These are phyloP conservation scores for Sweltsa coloradensis DNA, from an alignment of 1,140 invertebrate genomes.

Conservation along the genomic window DNA sequence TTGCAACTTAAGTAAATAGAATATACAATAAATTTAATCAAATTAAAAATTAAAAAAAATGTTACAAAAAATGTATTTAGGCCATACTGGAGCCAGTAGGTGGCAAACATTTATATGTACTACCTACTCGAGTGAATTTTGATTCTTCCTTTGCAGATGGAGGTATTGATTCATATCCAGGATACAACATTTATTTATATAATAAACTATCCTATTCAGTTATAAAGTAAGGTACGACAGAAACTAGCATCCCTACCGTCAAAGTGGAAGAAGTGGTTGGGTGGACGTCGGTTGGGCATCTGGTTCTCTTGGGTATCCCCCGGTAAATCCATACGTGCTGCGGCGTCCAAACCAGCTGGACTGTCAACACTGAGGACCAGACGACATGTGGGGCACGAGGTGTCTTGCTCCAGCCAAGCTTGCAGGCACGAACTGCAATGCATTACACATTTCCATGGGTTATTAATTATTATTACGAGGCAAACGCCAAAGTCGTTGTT, in stretches of 20 bases:
- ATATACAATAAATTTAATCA: too few relatives aligned
- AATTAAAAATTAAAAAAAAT: too few relatives aligned
- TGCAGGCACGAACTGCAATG: constrained; percentile 62
- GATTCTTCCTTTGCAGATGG: too few relatives aligned
- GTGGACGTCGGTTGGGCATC: constrained; percentile 27
- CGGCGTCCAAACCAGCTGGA: constrained; percentile 21
- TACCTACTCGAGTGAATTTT: too few relatives aligned
- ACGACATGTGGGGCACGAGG: constrained; percentile 80
- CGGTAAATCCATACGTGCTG: constrained; percentile 18
- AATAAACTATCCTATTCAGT: constrained; percentile 15
- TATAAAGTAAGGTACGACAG: neutral
- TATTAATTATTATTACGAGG: neutral
- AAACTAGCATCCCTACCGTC: constrained; percentile 41
- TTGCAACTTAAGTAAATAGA: too few relatives aligned
- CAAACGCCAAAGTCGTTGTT: too few relatives aligned
- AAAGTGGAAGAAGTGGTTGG: constrained; percentile 77
- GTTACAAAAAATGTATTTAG: too few relatives aligned
- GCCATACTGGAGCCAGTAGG: too few relatives aligned
- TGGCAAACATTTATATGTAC: too few relatives aligned
- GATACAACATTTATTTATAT: constrained; percentile 12
- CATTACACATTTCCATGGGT: too few relatives aligned
- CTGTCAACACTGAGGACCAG: constrained; percentile 47
- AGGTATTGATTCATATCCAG: too few relatives aligned
- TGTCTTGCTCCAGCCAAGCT: constrained; percentile 83
- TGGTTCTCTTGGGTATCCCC: constrained; percentile 26